phyloP scores from a whole-genome alignment of 2,113 vertebrate species.

The Petrocephalus microphthalmus region DNA sequence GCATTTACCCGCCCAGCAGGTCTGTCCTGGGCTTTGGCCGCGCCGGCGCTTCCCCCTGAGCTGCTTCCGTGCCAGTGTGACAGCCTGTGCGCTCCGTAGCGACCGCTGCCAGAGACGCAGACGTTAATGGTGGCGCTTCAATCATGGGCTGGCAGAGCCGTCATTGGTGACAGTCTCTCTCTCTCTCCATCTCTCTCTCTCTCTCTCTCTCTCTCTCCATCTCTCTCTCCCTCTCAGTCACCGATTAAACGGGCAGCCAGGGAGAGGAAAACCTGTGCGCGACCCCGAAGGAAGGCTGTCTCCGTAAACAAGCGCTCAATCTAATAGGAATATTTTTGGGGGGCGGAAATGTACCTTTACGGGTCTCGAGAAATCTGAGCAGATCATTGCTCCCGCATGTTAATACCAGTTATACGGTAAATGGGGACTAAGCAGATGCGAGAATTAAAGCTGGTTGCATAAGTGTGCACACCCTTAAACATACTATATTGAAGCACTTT shows the following conservation, averaged over 20 bases:
- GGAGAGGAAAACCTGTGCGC: neutral
- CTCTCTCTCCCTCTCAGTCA: neutral
- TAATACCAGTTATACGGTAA: neutral
- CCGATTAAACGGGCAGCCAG: neutral
- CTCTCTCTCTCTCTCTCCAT: neutral
- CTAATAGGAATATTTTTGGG: neutral
- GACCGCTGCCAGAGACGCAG: neutral
- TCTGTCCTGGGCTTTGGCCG: conserved; percentile 12
- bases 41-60: neutral
- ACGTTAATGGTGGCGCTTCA: conserved; percentile 17
- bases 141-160: neutral
- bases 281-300: neutral
- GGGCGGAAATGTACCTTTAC: neutral
- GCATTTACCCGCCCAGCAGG: conserved; percentile 20
- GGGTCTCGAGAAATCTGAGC: neutral
- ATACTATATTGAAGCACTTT: no score
- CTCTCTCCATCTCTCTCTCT: neutral
- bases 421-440: neutral
- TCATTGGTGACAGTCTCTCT: neutral
- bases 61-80: conserved; percentile 12
- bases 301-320: neutral
- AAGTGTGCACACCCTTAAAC: no score
- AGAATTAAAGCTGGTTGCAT: neutral
- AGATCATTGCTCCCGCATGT: neutral
- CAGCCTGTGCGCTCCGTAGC: conserved; percentile 1